phyloP scores from a whole-genome alignment of 2,113 vertebrate genomes.

The Phodopus roborovskii region DNA sequence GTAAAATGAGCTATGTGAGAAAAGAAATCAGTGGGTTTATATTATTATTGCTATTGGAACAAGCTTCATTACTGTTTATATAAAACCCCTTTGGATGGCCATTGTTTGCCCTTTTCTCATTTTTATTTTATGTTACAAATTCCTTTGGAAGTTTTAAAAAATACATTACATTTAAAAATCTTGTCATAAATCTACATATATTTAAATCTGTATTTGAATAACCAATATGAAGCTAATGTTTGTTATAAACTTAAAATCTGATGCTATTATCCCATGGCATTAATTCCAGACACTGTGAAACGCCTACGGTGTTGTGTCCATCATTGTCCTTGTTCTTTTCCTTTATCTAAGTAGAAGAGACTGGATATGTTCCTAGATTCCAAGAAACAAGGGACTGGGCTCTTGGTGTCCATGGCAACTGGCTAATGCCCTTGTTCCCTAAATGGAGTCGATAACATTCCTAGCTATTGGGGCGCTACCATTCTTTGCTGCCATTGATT shows the following conservation, averaged over 20 bases:
- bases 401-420: background rate
- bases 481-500: background rate
- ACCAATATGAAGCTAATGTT: constrained; percentile 75
- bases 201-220: constrained; percentile 77
- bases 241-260: constrained; percentile 60
- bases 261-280: constrained; percentile 60
- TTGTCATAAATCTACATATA: constrained; percentile 76
- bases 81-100: constrained; percentile 26
- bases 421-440: background rate
- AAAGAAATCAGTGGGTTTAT: constrained; percentile 65
- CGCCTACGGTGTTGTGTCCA: constrained; percentile 41
- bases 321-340: background rate
- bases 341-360: background rate
- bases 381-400: background rate
- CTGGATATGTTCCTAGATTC: background rate
- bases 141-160: constrained; percentile 9
- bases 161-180: constrained; percentile 64
- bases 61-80: constrained; percentile 54
- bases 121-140: constrained; percentile 66
- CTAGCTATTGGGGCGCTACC: background rate
- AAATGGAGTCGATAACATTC: background rate
- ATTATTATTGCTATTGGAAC: constrained; percentile 73
- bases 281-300: constrained; percentile 47
- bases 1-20: constrained; percentile 72
- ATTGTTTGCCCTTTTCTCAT: constrained; percentile 59